Evolutionary conservation across 2,113 vertebrate genomes (phyloP).

Genomic region (Cnemophilus loriae): DNA sequence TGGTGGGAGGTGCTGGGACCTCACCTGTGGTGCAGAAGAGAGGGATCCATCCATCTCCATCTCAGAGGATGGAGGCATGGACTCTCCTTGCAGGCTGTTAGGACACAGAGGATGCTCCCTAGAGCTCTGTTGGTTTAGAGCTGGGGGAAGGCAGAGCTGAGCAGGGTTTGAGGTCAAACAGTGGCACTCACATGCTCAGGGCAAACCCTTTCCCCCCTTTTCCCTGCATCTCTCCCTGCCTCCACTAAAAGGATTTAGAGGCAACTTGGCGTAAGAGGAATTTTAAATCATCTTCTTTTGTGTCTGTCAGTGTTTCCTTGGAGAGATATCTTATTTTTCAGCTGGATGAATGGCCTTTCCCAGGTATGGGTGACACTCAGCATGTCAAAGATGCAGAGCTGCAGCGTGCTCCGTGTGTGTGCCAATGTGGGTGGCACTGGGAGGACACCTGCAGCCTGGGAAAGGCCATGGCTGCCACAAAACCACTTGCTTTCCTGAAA

Average conservation of each 20-base stretch:
- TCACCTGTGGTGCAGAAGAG: not conserved
- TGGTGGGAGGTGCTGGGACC: not conserved
- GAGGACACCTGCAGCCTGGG: not conserved
- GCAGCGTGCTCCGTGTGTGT: not conserved
- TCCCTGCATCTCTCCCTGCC: not conserved
- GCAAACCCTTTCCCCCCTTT: not conserved
- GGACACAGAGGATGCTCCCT: not conserved
- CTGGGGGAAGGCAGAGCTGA: not conserved
- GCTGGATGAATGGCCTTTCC: not conserved
- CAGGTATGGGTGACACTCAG: not conserved
- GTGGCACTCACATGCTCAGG: rapidly evolving
- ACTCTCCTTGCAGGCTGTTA: not conserved
- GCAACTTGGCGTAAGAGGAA: not conserved
- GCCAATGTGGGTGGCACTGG: rapidly evolving
- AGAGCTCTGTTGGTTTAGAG: not conserved
- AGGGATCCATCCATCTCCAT: not conserved
- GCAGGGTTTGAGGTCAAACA: not conserved
- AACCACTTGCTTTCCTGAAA: not conserved
- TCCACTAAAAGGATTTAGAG: not conserved
- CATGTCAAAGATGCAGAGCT: not conserved
- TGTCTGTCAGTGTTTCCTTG: not conserved
- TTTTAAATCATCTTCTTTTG: not conserved
- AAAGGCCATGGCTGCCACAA: not conserved
- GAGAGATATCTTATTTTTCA: not conserved
- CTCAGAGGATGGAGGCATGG: rapidly evolving